Percentiles rank a stretch among this genome's conserved stretches.
phyloP scores from a whole-genome alignment of 2,797 vertebrate genomes.

The Fistularia tabacaria region DNA sequence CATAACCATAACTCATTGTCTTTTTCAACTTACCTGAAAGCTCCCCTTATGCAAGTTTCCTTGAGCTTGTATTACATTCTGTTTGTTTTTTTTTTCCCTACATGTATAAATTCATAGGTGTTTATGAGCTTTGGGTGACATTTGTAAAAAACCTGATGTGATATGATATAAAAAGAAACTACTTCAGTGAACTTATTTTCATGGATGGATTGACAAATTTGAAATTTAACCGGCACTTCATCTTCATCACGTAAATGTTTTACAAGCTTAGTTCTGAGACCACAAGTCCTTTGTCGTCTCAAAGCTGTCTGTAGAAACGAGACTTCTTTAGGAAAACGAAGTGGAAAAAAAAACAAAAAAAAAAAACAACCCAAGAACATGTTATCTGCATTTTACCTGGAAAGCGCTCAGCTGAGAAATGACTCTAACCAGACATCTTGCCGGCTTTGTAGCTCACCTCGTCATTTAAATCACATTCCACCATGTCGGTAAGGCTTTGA shows the following conservation, averaged over 20 bases:
- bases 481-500: slow-evolving; percentile 57
- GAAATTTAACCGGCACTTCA: slow-evolving; percentile 53
- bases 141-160: background rate
- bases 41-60: slow-evolving; percentile 15
- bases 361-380: slow-evolving; percentile 48
- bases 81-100: slow-evolving; percentile 14
- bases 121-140: slow-evolving; percentile 8
- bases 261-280: slow-evolving; percentile 54
- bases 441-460: slow-evolving; percentile 47
- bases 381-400: slow-evolving; percentile 68
- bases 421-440: slow-evolving; percentile 52
- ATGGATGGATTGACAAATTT: slow-evolving; percentile 41
- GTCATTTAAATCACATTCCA: slow-evolving; percentile 57
- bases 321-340: slow-evolving; percentile 43
- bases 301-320: slow-evolving; percentile 51
- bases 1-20: slow-evolving; percentile 12
- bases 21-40: slow-evolving; percentile 44
- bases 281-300: slow-evolving; percentile 43
- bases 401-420: slow-evolving; percentile 62
- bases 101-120: slow-evolving; percentile 13
- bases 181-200: slow-evolving; percentile 27
- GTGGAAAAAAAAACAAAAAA: slow-evolving; percentile 5
- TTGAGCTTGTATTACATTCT: too few relatives aligned
- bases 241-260: slow-evolving; percentile 51
- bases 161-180: slow-evolving; percentile 5